These are phyloP conservation scores for Acrossocheilus wenchowensis DNA, from an alignment of 2,797 vertebrate species.

Conservation along the genomic window DNA sequence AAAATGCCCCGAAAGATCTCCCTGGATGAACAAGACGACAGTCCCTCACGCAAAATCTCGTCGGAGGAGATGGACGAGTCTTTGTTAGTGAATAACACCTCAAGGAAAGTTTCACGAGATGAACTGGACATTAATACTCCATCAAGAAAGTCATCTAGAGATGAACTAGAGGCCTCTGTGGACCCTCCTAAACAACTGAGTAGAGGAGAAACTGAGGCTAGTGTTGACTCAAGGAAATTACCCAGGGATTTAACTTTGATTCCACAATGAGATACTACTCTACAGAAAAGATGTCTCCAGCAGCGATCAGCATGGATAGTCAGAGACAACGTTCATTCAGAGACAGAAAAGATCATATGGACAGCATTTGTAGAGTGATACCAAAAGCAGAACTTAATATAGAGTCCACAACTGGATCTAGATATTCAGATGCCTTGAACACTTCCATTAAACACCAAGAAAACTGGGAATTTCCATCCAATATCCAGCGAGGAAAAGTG, in stretches of 20 bases:
- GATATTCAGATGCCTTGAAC: constrained; percentile 65
- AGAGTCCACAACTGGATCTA: constrained; percentile 61
- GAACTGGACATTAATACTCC: constrained; percentile 39
- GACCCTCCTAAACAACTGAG: constrained; percentile 20
- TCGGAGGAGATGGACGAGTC: constrained; percentile 78
- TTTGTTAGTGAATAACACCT: constrained; percentile 57
- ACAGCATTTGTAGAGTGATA: constrained; percentile 62
- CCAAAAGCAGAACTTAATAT: constrained; percentile 63
- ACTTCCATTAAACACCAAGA: constrained; percentile 64
- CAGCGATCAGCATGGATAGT: constrained; percentile 56
- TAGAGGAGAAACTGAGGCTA: constrained; percentile 35
- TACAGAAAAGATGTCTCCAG: constrained; percentile 40
- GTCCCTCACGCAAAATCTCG: constrained; percentile 79
- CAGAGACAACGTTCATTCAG: constrained; percentile 62
- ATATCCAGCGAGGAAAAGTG: constrained; percentile 62
- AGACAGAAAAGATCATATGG: constrained; percentile 66
- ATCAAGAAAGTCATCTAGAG: constrained; percentile 52
- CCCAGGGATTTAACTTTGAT: constrained; percentile 35
- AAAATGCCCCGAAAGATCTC: constrained; percentile 62
- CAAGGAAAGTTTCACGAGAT: constrained; percentile 64
- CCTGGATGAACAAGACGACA: constrained; percentile 72
- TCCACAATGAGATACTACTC: constrained; percentile 26
- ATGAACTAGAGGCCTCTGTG: constrained; percentile 38
- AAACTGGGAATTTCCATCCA: constrained; percentile 64
- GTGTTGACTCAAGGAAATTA: constrained; percentile 45